phyloP scores from a whole-genome alignment of 2,113 vertebrate species.

The Hypanus sabinus region DNA sequence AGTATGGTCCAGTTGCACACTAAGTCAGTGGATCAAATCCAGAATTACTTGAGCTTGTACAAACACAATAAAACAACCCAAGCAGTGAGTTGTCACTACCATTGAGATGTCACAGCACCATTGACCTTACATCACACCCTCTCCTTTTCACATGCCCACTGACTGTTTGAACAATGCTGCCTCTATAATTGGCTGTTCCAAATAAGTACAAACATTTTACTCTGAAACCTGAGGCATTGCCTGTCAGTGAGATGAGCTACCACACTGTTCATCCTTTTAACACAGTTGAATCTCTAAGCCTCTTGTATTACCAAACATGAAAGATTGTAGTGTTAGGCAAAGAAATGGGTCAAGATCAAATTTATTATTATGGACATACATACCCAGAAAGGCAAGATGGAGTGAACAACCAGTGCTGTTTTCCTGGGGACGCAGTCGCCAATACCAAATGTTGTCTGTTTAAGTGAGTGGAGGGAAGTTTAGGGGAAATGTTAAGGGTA shows the following conservation, averaged over 20 bases:
- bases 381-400: too few species aligned
- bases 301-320: too few species aligned
- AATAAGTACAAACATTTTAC: neutral
- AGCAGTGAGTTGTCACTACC: neutral
- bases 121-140: too few species aligned
- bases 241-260: neutral
- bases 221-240: neutral
- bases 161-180: neutral
- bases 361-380: too few species aligned
- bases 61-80: neutral
- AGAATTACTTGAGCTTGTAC: neutral
- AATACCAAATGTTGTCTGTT: too few species aligned
- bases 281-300: neutral
- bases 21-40: neutral
- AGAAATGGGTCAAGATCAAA: too few species aligned
- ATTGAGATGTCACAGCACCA: too few species aligned
- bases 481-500: too few species aligned
- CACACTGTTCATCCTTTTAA: neutral
- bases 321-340: too few species aligned
- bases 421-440: too few species aligned
- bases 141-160: neutral
- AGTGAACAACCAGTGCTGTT: too few species aligned
- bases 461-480: too few species aligned
- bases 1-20: neutral
- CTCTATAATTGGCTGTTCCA: neutral